Base-by-base conservation (phyloP, 1,140 invertebrate genomes). In the Probaryconus sp. region DNA sequence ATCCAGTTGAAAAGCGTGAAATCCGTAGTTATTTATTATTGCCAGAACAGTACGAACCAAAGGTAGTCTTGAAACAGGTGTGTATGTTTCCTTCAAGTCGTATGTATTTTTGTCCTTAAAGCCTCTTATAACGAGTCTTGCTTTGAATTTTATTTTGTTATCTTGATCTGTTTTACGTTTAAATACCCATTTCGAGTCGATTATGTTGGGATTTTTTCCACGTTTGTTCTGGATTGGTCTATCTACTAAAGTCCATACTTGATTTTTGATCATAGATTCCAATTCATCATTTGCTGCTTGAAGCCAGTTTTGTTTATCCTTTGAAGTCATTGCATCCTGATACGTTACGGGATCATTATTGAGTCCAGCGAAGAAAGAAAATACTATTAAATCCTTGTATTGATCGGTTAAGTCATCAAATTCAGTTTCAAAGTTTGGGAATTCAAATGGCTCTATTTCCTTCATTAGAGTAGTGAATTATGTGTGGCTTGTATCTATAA, bases 1-100 rank as follows among this genome's bases (percentile, higher is more conserved):
- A 76, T 88, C 88, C 30, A 86, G 68, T 55, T 86, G 84, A 3
- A 40, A 10, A 5, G 82, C 37, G 1, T 76, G 5, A 10, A 77
- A 56, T 16, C 70, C 60, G 11, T 58, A 18, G 7, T 63, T 48
- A 30, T 63, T 63, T 2, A 40, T 40, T 5, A 48, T 30, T 0
- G 58, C 43, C 0, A 63, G 13, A 1, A 40, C 10, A 5, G 31
- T 31, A 69, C 74, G 18, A 6, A 79, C n/a, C n/a, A n/a, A n/a
- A n/a, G n/a, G n/a, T n/a, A n/a, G n/a, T n/a, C n/a, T n/a, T n/a
- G n/a, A n/a, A n/a, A n/a, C n/a, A n/a, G n/a, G n/a, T n/a, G n/a
- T n/a, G n/a, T n/a, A n/a, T n/a, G n/a, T n/a, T n/a, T n/a, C n/a
- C n/a, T n/a, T n/a, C n/a, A n/a, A n/a, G n/a, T n/a, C n/a, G n/a